Base-by-base conservation (phyloP, 2,888 invertebrate genomes). In the Sphinx pinastri region DNA sequence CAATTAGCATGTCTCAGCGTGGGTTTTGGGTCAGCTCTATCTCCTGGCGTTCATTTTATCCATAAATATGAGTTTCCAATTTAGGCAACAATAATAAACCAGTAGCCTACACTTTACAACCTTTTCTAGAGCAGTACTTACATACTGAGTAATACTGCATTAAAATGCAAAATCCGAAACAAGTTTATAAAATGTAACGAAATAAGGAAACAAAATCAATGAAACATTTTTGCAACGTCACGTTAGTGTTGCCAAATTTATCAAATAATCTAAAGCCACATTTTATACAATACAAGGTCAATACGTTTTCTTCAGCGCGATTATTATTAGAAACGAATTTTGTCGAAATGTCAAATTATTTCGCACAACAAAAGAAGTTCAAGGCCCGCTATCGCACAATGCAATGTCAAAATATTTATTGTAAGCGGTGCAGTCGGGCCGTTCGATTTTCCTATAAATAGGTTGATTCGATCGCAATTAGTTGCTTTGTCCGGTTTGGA, bases 341-440 rank as follows among this genome's bases (percentile, higher is more conserved):
- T 72, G 71, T 73, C 70, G 75, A 72, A 74, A 76, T 72, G 69
- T 71, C 74, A 72, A 76, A 69, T 75, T 74, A 79, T 77, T 79
- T 79, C 72, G 73, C 71, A 71, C 75, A 76, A 81, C 78, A 79
- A 83, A 80, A 74, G 76, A 80, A 83, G 83, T 86, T 88, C 88
- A 90, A 88, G 88, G 88, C 83, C 80, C 79, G 79, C 79, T 80
- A 80, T 79, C 78, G 77, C 79, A 69, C 74, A 74, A 72, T 67
- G 78, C 78, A 76, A 83, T 82, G 81, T 84, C 82, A 81, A 82
- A 84, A 84, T 77, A 75, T 78, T 84, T 88, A 85, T 83, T 77
- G 74, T 19, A 55, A 7, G 38, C 38, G 38, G 38, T 38, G 8
- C 11, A 55, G 1, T 11, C 72, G 80, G 81, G 80, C 38, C 4